phyloP scores from a whole-genome alignment of 64 coral and sea anemone species.

The Anthopleura sola region DNA sequence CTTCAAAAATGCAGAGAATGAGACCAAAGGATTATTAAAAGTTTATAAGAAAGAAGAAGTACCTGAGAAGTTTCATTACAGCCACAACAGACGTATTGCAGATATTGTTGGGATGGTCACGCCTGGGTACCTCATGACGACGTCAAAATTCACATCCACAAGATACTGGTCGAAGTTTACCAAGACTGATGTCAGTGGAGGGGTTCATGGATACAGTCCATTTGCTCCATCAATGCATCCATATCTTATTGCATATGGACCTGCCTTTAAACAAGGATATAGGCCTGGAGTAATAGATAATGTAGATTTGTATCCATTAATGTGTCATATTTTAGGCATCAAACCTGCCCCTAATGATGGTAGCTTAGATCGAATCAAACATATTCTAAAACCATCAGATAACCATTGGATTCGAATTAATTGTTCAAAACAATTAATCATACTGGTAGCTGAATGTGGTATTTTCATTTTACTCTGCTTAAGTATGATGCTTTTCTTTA shows the following conservation, averaged over 20 bases:
- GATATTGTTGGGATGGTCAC: slow-evolving; percentile 38
- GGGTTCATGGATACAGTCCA: slow-evolving; percentile 50
- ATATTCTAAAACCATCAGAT: slow-evolving; percentile 31
- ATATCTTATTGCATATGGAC: slow-evolving; percentile 71
- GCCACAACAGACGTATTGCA: slow-evolving; percentile 35
- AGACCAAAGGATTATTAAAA: not conserved
- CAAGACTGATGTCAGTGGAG: not conserved
- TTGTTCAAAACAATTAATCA: not conserved
- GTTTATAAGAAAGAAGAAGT: slow-evolving; percentile 51
- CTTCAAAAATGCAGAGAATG: slow-evolving; percentile 3
- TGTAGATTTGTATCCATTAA: slow-evolving; percentile 71
- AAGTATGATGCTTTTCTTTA: not conserved
- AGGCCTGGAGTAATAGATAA: slow-evolving; percentile 40
- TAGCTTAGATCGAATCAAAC: slow-evolving; percentile 34
- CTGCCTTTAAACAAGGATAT: slow-evolving; percentile 67
- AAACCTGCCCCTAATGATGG: slow-evolving; percentile 62
- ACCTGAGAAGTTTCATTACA: slow-evolving; percentile 40
- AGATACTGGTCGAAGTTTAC: not conserved
- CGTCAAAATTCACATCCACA: not conserved
- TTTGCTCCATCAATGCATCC: slow-evolving; percentile 52
- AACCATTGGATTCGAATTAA: not conserved
- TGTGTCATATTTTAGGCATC: slow-evolving; percentile 75
- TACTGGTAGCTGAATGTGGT: not conserved
- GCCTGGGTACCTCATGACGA: slow-evolving; percentile 20
- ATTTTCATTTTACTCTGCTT: not conserved